These are phyloP conservation scores for Pelosia muscerda DNA, from an alignment of 2,888 invertebrate genomes.

Conservation along the genomic window DNA sequence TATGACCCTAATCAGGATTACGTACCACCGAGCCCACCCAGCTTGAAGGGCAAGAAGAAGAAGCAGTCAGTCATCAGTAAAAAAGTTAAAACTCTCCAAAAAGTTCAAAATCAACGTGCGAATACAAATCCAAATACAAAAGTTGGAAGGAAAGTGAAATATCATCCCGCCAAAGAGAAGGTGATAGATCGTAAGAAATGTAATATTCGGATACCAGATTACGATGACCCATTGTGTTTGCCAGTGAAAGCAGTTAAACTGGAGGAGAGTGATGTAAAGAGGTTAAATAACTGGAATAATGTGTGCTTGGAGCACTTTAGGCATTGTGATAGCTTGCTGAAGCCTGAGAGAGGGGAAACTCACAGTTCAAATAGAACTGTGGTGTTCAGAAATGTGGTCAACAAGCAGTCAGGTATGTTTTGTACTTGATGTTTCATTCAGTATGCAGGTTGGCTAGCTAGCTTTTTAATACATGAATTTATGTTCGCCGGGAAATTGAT, in stretches of 20 bases:
- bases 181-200: slow-evolving; percentile 54
- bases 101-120: background rate
- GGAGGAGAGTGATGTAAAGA: slow-evolving; percentile 60
- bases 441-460: background rate
- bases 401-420: slow-evolving; percentile 66
- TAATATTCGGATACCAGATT: slow-evolving; percentile 74
- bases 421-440: background rate
- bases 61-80: slow-evolving; percentile 31
- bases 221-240: slow-evolving; percentile 77
- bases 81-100: slow-evolving; percentile 43
- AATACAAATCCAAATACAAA: slow-evolving; percentile 20
- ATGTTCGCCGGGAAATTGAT: background rate
- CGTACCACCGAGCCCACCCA: slow-evolving; percentile 47
- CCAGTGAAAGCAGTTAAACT: slow-evolving; percentile 69
- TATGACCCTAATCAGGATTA: slow-evolving; percentile 70
- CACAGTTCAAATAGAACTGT: slow-evolving; percentile 66
- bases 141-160: slow-evolving; percentile 26
- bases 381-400: slow-evolving; percentile 69
- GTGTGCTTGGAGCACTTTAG: slow-evolving; percentile 74
- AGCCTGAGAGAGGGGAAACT: slow-evolving; percentile 62
- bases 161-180: slow-evolving; percentile 32
- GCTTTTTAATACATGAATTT: background rate
- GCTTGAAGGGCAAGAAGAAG: slow-evolving; percentile 44
- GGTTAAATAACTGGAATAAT: slow-evolving; percentile 74
- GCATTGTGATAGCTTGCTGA: slow-evolving; percentile 61